Percentiles rank a stretch among this genome's conserved stretches.
Evolutionary conservation across 2,797 vertebrate genomes (phyloP).

Genomic region (Eulemur rubriventer): DNA sequence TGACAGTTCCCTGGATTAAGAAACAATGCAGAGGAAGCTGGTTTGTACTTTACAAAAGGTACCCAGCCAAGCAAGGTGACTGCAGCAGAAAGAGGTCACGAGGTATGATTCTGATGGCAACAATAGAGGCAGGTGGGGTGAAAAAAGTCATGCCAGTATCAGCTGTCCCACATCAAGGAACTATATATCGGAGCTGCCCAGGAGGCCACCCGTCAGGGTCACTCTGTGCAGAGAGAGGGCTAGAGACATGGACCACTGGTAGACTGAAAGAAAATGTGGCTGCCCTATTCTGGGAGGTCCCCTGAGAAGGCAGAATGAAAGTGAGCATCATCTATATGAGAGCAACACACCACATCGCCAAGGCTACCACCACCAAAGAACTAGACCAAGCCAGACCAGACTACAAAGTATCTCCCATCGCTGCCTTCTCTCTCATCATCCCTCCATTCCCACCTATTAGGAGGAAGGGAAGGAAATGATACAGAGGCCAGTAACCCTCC

Average conservation of each 20-base stretch:
- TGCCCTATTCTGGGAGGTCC: not conserved
- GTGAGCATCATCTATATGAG: not conserved
- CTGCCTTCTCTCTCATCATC: not conserved
- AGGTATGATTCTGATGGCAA: not conserved
- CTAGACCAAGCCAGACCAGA: not conserved
- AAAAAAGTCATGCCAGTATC: not conserved
- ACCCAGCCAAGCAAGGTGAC: not conserved
- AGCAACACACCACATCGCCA: not conserved
- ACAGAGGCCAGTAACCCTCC: not conserved
- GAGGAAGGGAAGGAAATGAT: not conserved
- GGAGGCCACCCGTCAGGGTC: not conserved
- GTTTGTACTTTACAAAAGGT: not conserved
- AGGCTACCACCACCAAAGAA: not conserved
- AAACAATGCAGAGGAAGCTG: not conserved
- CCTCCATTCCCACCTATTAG: not conserved
- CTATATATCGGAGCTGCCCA: not conserved
- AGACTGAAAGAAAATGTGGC: not conserved
- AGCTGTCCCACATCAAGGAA: not conserved
- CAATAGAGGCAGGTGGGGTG: not conserved
- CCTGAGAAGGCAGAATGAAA: not conserved
- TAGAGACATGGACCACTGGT: not conserved
- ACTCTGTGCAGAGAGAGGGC: not conserved
- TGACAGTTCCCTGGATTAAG: not conserved
- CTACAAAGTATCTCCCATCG: not conserved
- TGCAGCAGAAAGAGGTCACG: not conserved